Base-by-base conservation (phyloP, 2,888 invertebrate species). In the Apoda limacodes region DNA sequence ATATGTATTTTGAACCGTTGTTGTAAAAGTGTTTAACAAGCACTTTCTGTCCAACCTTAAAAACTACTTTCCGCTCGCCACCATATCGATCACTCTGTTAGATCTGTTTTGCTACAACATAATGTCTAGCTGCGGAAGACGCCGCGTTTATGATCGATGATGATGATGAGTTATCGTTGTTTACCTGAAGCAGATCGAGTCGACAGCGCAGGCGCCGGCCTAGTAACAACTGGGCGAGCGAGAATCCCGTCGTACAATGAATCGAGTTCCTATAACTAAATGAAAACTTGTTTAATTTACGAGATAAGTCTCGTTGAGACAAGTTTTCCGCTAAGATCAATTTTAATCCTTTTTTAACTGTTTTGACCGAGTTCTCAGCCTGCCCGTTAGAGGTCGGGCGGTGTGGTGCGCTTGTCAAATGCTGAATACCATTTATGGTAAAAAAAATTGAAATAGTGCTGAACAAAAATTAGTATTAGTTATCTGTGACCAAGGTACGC, bases 291-390 rank as follows among this genome's bases (percentile, higher is more conserved):
- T 32, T 29, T 14, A 44, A 26, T 29, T 37, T 38, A 9, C 19
- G n/a, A n/a, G 7, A 9, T 7, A 38, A 9, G 15, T 2, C 9
- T 22, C 22, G 13, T 9, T 21, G 24, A 3, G 10, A 9, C 2
- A 13, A 6, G 29, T 28, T 14, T 26, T 22, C 5, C 10, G n/a
- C 21, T n/a, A 37, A 12, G 11, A 40, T 22, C 6, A 17, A 15
- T 30, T 41, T 42, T 9, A 45, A n/a, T 3, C 30, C 37, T 17
- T 23, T 39, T 28, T 45, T 45, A 14, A 45, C 19, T 3, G 28
- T 34, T 30, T 41, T 43, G 1, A 42, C 42, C 2, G 22, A 29
- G 26, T 37, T 42, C 19, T 41, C 45, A 0, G 42, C 42, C 9
- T 38, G 40, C 1, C 40, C 37, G 13, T 43, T 43, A 5, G 36